These are phyloP conservation scores for Mactromeris polynyma DNA, from an alignment of 2,888 invertebrate species.

Conservation along the genomic window DNA sequence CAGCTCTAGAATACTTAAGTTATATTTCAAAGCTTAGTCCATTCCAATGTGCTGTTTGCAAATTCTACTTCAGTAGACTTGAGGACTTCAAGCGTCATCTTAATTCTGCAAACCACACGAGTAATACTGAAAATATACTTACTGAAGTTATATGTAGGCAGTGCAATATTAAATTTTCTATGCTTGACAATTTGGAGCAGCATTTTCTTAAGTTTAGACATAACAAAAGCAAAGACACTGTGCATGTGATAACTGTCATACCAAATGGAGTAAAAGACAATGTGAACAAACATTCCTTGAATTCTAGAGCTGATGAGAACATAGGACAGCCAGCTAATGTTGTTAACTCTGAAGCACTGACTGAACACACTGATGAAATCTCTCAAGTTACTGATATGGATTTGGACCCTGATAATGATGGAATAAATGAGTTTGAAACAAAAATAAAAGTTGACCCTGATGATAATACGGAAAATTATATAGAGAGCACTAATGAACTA, in stretches of 20 bases:
- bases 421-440: neutral
- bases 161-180: constrained; percentile 74
- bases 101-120: constrained; percentile 72
- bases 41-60: constrained; percentile 95
- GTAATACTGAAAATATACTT: constrained; percentile 72
- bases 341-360: neutral
- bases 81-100: constrained; percentile 89
- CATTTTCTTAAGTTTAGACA: neutral
- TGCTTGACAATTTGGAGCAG: neutral
- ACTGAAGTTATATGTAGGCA: constrained; percentile 83
- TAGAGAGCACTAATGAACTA: neutral
- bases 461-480: neutral
- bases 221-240: neutral
- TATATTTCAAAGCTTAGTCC: constrained; percentile 90
- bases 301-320: neutral
- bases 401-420: neutral
- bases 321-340: neutral
- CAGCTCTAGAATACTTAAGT: constrained; percentile 91
- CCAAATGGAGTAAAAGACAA: neutral
- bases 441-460: neutral
- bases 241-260: neutral
- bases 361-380: neutral
- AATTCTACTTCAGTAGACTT: constrained; percentile 93
- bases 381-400: neutral
- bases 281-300: neutral